Conservation (phyloP, 2,888 invertebrate species). For the Agapostemon virescens region DNA sequence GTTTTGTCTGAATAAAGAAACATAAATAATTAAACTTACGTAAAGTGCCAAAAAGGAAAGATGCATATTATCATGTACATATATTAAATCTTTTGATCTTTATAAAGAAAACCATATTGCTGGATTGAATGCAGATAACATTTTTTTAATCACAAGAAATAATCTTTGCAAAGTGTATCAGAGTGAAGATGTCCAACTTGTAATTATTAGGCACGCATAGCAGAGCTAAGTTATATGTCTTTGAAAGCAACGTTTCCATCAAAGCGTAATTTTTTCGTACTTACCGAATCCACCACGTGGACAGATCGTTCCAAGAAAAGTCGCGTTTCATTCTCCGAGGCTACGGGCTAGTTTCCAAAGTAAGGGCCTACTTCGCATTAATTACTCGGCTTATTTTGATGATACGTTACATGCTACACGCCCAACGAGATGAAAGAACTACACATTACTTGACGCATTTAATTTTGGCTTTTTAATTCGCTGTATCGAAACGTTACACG, state of each 20-base stretch:
- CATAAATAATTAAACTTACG: not conserved
- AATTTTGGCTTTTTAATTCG: slow-evolving; percentile 16
- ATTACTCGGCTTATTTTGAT: slow-evolving; percentile 38
- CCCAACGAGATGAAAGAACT: slow-evolving; percentile 14
- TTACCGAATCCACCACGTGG: slow-evolving; percentile 1
- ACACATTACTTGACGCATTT: slow-evolving; percentile 4
- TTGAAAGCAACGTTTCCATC: not conserved
- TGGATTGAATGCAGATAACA: not conserved
- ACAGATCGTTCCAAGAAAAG: slow-evolving; percentile 19
- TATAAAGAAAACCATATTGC: not conserved
- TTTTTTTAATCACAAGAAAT: not conserved
- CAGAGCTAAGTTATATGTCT: not conserved
- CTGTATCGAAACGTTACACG: not conserved
- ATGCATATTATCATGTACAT: not conserved
- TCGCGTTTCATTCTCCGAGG: slow-evolving; percentile 18
- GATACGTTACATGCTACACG: slow-evolving; percentile 30
- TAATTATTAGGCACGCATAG: not conserved
- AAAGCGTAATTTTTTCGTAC: slow-evolving; percentile 22
- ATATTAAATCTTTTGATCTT: not conserved
- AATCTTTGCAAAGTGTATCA: not conserved
- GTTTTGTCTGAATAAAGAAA: not conserved
- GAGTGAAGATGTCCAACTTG: not conserved
- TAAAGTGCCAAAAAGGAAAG: not conserved
- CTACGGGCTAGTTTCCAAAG: slow-evolving; percentile 16
- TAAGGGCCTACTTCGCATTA: slow-evolving; percentile 32